phyloP scores from a whole-genome alignment of 2,888 invertebrate genomes.

The Ligdia adustata region DNA sequence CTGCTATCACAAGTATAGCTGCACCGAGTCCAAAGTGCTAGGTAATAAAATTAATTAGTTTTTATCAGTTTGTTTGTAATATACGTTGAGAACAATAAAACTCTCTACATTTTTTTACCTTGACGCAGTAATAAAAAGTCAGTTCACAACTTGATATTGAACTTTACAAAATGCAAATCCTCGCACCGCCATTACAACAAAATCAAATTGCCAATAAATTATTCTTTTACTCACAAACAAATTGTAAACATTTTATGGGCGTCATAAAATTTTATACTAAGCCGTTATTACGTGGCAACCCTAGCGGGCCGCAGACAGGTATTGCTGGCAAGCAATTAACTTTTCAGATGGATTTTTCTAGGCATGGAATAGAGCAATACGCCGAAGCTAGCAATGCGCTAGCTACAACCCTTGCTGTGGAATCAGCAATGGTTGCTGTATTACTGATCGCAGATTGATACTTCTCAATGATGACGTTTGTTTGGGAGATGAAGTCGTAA shows the following conservation, averaged over 20 bases:
- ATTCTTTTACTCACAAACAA: conserved; percentile 35
- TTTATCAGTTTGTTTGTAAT: no score
- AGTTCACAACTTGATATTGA: conserved; percentile 2
- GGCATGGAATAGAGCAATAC: conserved; percentile 57
- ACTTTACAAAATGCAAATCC: conserved; percentile 26
- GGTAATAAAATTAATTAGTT: no score
- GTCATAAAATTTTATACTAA: conserved; percentile 32
- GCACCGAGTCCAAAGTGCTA: no score
- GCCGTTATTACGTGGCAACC: conserved; percentile 43
- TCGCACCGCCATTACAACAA: conserved; percentile 21
- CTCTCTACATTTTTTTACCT: no score
- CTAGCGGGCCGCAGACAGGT: conserved; percentile 51
- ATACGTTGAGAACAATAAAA: no score
- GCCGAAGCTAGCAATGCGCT: background rate
- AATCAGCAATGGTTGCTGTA: conserved; percentile 26
- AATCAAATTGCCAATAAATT: conserved; percentile 30
- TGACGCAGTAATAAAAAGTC: background rate
- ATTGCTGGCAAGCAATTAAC: conserved; percentile 64
- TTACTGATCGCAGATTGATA: conserved; percentile 22
- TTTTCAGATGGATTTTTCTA: conserved; percentile 62
- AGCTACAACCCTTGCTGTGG: no score
- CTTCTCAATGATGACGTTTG: conserved; percentile 18
- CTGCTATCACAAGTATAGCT: no score
- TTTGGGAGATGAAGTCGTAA: conserved; percentile 9
- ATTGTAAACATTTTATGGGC: conserved; percentile 28